A percentile compares a stretch with the other conserved stretches of the same genome.
phyloP scores from a whole-genome alignment of 2,797 vertebrate genomes.

The Austrolebias charrua region DNA sequence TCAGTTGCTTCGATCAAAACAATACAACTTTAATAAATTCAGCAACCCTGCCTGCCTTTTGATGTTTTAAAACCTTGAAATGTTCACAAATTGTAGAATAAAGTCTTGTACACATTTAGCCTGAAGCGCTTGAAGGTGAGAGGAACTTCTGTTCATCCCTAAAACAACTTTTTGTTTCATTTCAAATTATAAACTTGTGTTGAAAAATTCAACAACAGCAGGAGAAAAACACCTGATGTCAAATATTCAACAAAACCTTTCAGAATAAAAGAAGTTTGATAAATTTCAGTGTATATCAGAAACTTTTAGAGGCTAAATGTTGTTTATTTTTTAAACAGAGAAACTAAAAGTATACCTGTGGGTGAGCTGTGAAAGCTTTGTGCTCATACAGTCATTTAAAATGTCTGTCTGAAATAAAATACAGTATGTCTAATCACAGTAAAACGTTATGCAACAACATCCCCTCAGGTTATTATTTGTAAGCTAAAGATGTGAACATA shows the following conservation, averaged over 20 bases:
- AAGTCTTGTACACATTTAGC: background rate
- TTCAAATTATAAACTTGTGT: background rate
- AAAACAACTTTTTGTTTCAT: background rate
- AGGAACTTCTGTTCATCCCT: background rate
- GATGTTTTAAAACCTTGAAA: slow-evolving; percentile 1
- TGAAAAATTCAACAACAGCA: background rate
- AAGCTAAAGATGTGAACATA: too few relatives aligned
- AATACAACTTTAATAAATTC: background rate
- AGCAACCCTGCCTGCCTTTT: background rate
- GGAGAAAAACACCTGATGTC: background rate
- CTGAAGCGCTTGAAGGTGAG: slow-evolving; percentile 6
- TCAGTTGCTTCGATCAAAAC: background rate
- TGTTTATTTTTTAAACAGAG: background rate
- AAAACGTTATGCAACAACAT: too few relatives aligned
- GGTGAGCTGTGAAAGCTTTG: too few relatives aligned
- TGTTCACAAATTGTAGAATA: background rate
- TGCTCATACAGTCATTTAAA: too few relatives aligned
- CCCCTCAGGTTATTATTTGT: too few relatives aligned
- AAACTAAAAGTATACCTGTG: background rate
- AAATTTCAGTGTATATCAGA: background rate
- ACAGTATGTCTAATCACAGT: too few relatives aligned
- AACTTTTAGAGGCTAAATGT: background rate
- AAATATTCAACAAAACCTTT: background rate
- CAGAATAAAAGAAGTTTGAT: background rate
- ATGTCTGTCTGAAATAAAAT: too few relatives aligned